A percentile compares a stretch with the other conserved stretches of the same genome.
phyloP scores from a whole-genome alignment of 2,797 vertebrate genomes.

The Nyctalus aviator region DNA sequence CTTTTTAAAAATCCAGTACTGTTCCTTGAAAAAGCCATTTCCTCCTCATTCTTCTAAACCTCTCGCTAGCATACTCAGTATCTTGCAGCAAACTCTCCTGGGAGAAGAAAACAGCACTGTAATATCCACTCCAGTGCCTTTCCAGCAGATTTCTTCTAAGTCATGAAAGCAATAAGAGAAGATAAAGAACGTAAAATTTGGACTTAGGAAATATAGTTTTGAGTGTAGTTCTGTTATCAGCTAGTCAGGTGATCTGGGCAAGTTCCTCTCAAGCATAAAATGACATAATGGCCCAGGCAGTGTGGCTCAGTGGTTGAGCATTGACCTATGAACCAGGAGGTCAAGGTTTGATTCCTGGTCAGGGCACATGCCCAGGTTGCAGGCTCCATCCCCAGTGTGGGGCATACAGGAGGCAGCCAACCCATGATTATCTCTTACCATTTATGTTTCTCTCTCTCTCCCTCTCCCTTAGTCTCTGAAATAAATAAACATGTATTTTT shows the following conservation, averaged over 20 bases:
- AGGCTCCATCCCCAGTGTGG: too few relatives aligned
- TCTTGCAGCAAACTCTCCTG: not conserved
- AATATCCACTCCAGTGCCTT: constrained; percentile 32
- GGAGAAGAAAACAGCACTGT: not conserved
- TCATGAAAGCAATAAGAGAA: constrained; percentile 32
- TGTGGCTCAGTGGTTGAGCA: too few relatives aligned
- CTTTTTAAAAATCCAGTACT: not conserved
- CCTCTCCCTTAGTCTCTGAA: too few relatives aligned
- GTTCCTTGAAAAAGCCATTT: not conserved
- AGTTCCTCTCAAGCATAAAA: not conserved
- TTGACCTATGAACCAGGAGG: too few relatives aligned
- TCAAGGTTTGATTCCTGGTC: too few relatives aligned
- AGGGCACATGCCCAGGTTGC: too few relatives aligned
- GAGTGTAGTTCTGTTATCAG: not conserved
- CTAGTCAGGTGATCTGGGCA: not conserved
- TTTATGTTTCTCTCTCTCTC: too few relatives aligned
- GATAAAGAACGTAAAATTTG: not conserved
- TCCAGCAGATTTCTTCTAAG: not conserved
- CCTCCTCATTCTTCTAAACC: constrained; percentile 6
- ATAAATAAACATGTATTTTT: too few relatives aligned
- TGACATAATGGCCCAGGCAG: not conserved
- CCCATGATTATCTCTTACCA: too few relatives aligned
- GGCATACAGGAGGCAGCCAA: too few relatives aligned
- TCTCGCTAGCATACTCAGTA: not conserved
- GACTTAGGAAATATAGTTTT: not conserved